These are phyloP conservation scores for Chloroceryle amazona DNA, from an alignment of 2,797 vertebrate genomes.

Conservation along the genomic window DNA sequence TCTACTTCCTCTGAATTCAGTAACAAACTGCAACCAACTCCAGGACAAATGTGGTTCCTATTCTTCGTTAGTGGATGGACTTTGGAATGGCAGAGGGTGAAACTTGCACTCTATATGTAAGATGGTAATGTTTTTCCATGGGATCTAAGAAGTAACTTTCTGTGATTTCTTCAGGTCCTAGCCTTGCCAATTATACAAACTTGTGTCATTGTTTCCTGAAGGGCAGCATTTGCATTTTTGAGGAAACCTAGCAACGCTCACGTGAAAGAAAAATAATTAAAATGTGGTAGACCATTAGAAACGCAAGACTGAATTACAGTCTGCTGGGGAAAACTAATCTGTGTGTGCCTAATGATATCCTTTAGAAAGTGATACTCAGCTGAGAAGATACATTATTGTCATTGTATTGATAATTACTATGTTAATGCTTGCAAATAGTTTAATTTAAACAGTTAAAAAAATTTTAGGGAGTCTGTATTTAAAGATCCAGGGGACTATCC, in stretches of 20 bases:
- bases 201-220: background rate
- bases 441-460: background rate
- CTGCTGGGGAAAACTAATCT: background rate
- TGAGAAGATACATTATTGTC: background rate
- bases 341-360: background rate
- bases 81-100: background rate
- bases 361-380: background rate
- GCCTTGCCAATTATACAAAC: background rate
- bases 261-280: conserved; percentile 15
- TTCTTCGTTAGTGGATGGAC: background rate
- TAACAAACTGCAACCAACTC: background rate
- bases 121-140: background rate
- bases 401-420: background rate
- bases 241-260: conserved; percentile 2
- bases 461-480: background rate
- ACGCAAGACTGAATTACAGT: background rate
- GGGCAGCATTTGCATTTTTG: background rate
- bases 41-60: background rate
- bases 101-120: background rate
- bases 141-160: background rate
- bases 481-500: background rate
- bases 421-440: background rate
- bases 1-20: background rate
- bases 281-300: background rate
- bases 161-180: background rate